phyloP scores from a whole-genome alignment of 2,113 vertebrate species.

The Eudorcas thomsonii region DNA sequence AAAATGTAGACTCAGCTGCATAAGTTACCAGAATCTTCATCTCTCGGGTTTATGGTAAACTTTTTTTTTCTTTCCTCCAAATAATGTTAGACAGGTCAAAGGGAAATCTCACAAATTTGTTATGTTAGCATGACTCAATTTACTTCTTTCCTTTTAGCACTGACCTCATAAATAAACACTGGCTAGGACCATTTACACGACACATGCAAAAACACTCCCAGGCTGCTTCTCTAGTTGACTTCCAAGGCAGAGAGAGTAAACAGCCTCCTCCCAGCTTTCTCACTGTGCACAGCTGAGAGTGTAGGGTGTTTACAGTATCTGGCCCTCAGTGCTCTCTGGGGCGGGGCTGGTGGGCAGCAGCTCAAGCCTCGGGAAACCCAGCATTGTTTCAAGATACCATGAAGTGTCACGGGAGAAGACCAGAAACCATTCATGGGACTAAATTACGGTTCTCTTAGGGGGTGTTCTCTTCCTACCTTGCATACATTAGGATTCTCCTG shows the following conservation, averaged over 20 bases:
- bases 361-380: slow-evolving; percentile 47
- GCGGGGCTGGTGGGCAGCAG: slow-evolving; percentile 53
- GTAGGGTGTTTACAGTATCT: slow-evolving; percentile 99
- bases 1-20: background rate
- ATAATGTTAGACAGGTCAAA: background rate
- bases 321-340: slow-evolving; percentile 83
- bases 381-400: background rate
- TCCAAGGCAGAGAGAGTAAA: slow-evolving; percentile 95
- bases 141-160: background rate
- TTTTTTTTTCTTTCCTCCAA: background rate
- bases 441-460: background rate
- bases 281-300: slow-evolving; percentile 95
- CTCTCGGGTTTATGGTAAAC: background rate
- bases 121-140: slow-evolving; percentile 14
- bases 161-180: slow-evolving; percentile 1
- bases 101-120: background rate
- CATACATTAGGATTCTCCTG: background rate
- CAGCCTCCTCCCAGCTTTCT: slow-evolving; percentile 97
- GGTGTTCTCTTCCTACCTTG: background rate
- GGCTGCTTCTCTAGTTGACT: slow-evolving; percentile 72
- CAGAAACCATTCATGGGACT: background rate
- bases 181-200: background rate
- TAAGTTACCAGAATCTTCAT: background rate
- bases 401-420: background rate
- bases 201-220: background rate